phyloP scores from a whole-genome alignment of 2,797 vertebrate genomes.

The Adrianichthys oophorus region DNA sequence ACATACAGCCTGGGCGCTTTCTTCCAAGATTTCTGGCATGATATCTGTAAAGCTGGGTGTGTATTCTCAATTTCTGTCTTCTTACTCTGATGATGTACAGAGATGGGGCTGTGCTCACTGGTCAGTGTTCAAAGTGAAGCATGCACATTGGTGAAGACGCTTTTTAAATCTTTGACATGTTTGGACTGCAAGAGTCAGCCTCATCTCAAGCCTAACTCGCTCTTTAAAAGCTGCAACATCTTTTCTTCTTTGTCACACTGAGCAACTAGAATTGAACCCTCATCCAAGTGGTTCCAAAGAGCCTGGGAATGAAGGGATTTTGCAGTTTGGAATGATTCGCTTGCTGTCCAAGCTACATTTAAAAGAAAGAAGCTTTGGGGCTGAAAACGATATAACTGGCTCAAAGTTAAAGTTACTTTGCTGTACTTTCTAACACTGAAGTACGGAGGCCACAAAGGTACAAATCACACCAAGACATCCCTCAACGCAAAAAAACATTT shows the following conservation, averaged over 20 bases:
- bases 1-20: constrained; percentile 88
- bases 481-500: no score
- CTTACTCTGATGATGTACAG: constrained; percentile 36
- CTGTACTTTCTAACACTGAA: neutral
- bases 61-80: constrained; percentile 82
- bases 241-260: constrained; percentile 41
- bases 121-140: no score
- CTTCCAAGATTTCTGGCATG: constrained; percentile 98
- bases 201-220: constrained; percentile 18
- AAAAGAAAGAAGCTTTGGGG: constrained; percentile 20
- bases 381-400: neutral
- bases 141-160: no score
- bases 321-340: constrained; percentile 51
- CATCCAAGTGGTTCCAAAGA: no score
- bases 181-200: constrained; percentile 23
- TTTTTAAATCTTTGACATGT: neutral
- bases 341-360: constrained; percentile 12
- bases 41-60: constrained; percentile 98
- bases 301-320: constrained; percentile 38
- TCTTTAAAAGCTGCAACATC: constrained; percentile 73
- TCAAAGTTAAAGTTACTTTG: neutral
- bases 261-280: neutral
- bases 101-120: constrained; percentile 26
- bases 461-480: no score
- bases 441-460: no score